phyloP scores from a whole-genome alignment of 2,797 vertebrate genomes.

The Miopithecus talapoin region DNA sequence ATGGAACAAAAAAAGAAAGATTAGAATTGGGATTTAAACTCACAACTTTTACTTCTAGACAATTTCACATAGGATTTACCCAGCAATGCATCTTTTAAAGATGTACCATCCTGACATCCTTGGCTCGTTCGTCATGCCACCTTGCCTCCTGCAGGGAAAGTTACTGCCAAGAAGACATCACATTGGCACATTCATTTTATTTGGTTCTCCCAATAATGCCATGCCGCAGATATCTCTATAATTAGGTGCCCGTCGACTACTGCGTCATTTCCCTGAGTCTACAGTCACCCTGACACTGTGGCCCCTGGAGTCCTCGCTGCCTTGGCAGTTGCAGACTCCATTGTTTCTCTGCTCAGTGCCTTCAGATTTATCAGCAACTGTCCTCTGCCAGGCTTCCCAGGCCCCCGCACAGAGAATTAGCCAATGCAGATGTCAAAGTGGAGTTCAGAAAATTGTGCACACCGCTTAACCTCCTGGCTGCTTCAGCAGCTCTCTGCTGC shows the following conservation, averaged over 20 bases:
- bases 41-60: neutral
- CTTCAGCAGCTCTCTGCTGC: neutral
- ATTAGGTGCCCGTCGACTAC: fast-evolving
- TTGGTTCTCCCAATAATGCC: neutral
- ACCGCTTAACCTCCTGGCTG: neutral
- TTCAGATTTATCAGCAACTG: neutral
- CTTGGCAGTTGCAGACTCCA: neutral
- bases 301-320: neutral
- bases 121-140: neutral
- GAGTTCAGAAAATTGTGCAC: neutral
- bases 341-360: neutral
- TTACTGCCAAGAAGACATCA: neutral
- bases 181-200: neutral
- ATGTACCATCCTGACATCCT: neutral
- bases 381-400: neutral
- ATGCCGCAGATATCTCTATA: neutral
- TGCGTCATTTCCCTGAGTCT: neutral
- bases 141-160: neutral
- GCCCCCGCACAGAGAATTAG: neutral
- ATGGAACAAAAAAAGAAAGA: neutral
- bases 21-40: neutral
- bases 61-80: neutral
- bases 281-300: neutral
- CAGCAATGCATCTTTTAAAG: neutral
- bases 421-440: neutral